These are phyloP conservation scores for Hydropsyche tenuis DNA, from an alignment of 1,140 invertebrate genomes.

Conservation along the genomic window DNA sequence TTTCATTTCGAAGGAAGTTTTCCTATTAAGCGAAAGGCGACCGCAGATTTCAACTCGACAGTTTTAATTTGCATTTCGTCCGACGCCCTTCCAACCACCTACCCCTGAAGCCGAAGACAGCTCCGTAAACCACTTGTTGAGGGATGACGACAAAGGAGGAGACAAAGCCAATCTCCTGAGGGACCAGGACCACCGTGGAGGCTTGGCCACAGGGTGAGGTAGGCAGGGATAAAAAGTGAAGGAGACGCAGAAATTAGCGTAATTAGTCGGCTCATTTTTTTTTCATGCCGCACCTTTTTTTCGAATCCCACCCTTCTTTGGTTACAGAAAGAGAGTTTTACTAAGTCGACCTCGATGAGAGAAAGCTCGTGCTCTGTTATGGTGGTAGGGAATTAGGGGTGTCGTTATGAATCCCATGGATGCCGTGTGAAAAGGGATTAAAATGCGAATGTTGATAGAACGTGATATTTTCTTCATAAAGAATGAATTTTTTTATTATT, in stretches of 20 bases:
- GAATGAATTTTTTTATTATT: too few species aligned
- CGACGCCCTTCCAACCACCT: background rate
- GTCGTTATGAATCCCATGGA: too few species aligned
- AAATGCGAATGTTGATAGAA: too few species aligned
- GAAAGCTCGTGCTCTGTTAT: too few species aligned
- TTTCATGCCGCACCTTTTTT: too few species aligned
- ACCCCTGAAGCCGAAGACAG: background rate
- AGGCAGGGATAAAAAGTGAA: background rate
- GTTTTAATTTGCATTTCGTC: constrained; percentile 24
- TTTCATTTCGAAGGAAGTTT: constrained; percentile 19
- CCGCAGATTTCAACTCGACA: constrained; percentile 21
- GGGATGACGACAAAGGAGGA: constrained; percentile 13
- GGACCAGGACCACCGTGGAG: background rate
- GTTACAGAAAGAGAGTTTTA: too few species aligned
- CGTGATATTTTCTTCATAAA: too few species aligned
- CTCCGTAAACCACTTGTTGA: constrained; percentile 21
- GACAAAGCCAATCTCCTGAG: constrained; percentile 13
- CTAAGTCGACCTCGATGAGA: too few species aligned
- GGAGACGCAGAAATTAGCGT: constrained; percentile 9
- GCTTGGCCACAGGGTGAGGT: background rate
- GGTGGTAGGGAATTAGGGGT: too few species aligned
- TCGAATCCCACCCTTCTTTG: too few species aligned
- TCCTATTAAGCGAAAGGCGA: constrained; percentile 18
- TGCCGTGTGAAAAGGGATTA: too few species aligned
- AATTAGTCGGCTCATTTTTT: constrained; percentile 11